Percentiles rank a stretch among this genome's conserved stretches.
phyloP scores from a whole-genome alignment of 2,888 invertebrate genomes.

The Pandemis heparana region DNA sequence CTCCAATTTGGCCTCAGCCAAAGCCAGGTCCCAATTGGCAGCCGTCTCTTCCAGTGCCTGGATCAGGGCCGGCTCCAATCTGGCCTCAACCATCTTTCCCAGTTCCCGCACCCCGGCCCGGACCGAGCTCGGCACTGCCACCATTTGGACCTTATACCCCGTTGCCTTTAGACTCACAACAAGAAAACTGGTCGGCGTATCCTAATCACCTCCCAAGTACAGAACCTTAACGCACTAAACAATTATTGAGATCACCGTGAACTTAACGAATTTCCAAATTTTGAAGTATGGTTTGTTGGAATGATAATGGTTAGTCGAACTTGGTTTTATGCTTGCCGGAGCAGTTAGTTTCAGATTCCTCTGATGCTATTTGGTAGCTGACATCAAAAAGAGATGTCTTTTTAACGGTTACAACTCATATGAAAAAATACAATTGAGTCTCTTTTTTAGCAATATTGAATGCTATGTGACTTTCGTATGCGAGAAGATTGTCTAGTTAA shows the following conservation, averaged over 20 bases:
- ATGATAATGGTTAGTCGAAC: not conserved
- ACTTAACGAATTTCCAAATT: not conserved
- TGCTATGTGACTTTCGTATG: no score
- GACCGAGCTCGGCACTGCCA: not conserved
- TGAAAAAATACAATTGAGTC: no score
- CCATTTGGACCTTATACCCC: not conserved
- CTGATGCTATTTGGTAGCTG: not conserved
- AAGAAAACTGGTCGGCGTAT: not conserved
- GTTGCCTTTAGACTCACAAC: not conserved
- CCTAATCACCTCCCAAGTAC: slow-evolving; percentile 1
- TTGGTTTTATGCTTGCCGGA: not conserved
- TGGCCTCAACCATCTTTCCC: not conserved
- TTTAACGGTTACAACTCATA: no score
- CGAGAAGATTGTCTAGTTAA: not conserved
- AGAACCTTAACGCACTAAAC: not conserved
- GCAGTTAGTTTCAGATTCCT: not conserved
- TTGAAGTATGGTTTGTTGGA: not conserved
- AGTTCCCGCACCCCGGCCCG: not conserved
- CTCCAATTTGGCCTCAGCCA: slow-evolving; percentile 11
- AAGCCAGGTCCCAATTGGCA: not conserved
- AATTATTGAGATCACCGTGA: not conserved
- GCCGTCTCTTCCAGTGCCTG: not conserved
- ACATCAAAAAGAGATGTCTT: not conserved
- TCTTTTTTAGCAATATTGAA: no score
- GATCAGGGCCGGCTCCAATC: not conserved